Conservation (phyloP, 2,113 vertebrate genomes). For the Myrmecophaga tridactyla region DNA sequence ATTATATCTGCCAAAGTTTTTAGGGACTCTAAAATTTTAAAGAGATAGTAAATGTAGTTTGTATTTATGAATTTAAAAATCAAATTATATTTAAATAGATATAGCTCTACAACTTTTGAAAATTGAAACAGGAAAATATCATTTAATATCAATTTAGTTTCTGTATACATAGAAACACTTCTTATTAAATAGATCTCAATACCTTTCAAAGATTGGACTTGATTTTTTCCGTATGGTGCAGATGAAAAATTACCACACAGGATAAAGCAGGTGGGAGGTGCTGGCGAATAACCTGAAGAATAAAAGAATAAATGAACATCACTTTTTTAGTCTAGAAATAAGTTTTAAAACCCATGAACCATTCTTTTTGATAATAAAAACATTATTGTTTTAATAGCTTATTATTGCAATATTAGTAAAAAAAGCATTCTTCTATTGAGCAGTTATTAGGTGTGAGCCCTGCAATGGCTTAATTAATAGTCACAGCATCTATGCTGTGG, state of each 20-base stretch:
- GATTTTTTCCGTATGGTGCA: constrained; percentile 93
- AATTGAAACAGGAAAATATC: constrained; percentile 36
- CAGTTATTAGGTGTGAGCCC: background rate
- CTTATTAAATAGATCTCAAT: constrained; percentile 30
- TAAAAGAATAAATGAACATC: constrained; percentile 44
- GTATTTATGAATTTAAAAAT: background rate
- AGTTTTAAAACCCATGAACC: background rate
- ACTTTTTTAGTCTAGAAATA: constrained; percentile 4
- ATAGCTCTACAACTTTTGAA: background rate
- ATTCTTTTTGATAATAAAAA: constrained; percentile 20
- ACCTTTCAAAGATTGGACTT: constrained; percentile 95
- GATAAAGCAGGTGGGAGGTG: constrained; percentile 97
- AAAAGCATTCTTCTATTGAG: background rate
- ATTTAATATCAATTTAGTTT: constrained; percentile 36
- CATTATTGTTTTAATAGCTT: background rate
- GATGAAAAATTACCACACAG: constrained; percentile 98
- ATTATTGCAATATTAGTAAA: background rate
- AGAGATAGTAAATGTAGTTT: constrained; percentile 57
- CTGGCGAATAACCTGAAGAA: constrained; percentile 91
- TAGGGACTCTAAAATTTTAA: constrained; percentile 89
- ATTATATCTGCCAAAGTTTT: constrained; percentile 95
- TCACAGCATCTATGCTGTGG: background rate
- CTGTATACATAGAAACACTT: constrained; percentile 14
- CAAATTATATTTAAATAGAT: constrained; percentile 46
- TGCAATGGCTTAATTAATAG: background rate